phyloP scores from a whole-genome alignment of 2,888 invertebrate species.

The Cyclophora punctaria region DNA sequence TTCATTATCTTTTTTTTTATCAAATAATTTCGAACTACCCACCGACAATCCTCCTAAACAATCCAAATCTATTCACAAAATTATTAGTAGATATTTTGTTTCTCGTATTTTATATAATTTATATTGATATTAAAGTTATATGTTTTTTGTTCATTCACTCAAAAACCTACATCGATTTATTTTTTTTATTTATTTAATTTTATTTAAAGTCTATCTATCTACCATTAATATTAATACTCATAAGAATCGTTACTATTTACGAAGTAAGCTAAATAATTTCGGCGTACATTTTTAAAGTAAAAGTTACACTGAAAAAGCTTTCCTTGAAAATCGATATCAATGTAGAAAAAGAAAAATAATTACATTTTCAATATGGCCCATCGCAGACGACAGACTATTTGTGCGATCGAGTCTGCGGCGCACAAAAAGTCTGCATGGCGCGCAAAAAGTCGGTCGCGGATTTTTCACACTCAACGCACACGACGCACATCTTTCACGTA shows the following conservation, averaged over 20 bases:
- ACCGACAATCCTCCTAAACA: neutral
- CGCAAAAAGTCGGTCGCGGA: too few relatives aligned
- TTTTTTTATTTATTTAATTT: constrained; percentile 26
- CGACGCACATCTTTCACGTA: too few relatives aligned
- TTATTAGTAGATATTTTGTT: too few relatives aligned
- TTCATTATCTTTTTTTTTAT: too few relatives aligned
- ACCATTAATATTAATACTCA: constrained; percentile 30
- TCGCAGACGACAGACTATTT: neutral
- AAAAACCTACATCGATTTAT: constrained; percentile 28
- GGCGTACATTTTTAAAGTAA: neutral
- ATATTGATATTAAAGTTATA: too few relatives aligned
- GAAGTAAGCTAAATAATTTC: constrained; percentile 1
- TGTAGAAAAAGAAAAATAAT: neutral
- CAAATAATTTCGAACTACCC: constrained; percentile 2
- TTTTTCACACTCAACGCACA: too few relatives aligned
- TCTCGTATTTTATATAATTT: too few relatives aligned
- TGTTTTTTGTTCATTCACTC: constrained; percentile 28
- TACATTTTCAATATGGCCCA: neutral
- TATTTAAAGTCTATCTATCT: constrained; percentile 30
- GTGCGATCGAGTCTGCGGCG: too few relatives aligned
- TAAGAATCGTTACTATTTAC: constrained; percentile 34
- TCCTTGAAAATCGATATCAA: neutral
- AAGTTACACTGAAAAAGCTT: neutral
- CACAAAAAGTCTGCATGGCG: too few relatives aligned
- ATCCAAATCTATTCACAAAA: constrained; percentile 7